Conservation (phyloP, 2,113 vertebrate species). For the Arenaria interpres region DNA sequence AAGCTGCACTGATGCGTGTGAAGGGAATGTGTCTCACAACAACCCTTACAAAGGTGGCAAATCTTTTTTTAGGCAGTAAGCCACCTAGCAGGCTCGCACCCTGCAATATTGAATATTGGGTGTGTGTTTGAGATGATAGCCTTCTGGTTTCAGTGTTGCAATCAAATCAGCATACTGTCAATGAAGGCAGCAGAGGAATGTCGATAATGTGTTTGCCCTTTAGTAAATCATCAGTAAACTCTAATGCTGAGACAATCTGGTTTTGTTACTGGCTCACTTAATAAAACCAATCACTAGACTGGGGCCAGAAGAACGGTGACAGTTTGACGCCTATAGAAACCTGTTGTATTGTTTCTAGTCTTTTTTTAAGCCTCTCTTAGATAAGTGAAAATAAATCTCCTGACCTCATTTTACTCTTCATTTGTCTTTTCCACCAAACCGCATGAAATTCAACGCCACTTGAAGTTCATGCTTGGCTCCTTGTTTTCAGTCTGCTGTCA, state of each 20-base stretch:
- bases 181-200: neutral
- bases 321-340: neutral
- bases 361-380: neutral
- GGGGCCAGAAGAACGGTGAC: neutral
- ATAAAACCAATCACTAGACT: neutral
- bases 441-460: neutral
- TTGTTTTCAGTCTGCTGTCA: neutral
- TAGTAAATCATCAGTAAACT: conserved; percentile 12
- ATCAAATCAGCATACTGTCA: neutral
- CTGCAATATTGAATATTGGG: neutral
- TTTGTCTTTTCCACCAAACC: neutral
- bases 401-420: neutral
- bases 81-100: neutral
- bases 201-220: conserved; percentile 21
- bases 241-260: neutral
- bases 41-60: neutral
- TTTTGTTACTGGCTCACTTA: neutral
- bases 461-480: neutral
- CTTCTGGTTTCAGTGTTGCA: neutral
- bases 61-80: neutral
- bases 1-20: neutral
- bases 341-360: neutral
- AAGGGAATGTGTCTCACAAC: neutral
- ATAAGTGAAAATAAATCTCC: neutral
- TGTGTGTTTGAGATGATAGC: neutral